A percentile compares a stretch with the other conserved stretches of the same genome.
Evolutionary conservation across 2,113 vertebrate genomes (phyloP).

Genomic region (Hymenochirus boettgeri): DNA sequence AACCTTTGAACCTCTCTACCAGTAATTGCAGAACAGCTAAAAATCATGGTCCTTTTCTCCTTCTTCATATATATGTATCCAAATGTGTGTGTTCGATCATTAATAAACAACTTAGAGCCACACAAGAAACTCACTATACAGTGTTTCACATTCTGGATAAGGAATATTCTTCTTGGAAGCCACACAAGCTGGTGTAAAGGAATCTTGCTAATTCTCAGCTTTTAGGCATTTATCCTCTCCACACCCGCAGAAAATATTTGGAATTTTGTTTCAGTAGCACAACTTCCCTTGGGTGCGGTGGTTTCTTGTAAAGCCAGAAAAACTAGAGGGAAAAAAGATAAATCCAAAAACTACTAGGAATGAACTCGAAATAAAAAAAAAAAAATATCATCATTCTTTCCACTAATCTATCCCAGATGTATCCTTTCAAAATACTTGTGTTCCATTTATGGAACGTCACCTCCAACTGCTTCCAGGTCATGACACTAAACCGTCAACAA

Average conservation of each 20-base stretch:
- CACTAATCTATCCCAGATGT: slow-evolving; percentile 41
- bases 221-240: slow-evolving; percentile 35
- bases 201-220: slow-evolving; percentile 26
- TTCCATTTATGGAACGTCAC: slow-evolving; percentile 41
- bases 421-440: slow-evolving; percentile 35
- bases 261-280: slow-evolving; percentile 42
- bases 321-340: slow-evolving; percentile 17
- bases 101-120: too few relatives aligned
- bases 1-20: too few relatives aligned
- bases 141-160: not conserved
- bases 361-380: slow-evolving; percentile 35
- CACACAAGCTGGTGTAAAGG: slow-evolving; percentile 19
- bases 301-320: slow-evolving; percentile 37
- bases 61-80: too few relatives aligned
- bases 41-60: too few relatives aligned
- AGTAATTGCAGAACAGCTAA: too few relatives aligned
- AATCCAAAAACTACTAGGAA: slow-evolving; percentile 37
- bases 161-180: slow-evolving; percentile 8
- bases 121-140: not conserved
- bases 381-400: slow-evolving; percentile 33
- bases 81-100: too few relatives aligned
- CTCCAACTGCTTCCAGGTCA: slow-evolving; percentile 38
- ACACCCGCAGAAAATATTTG: slow-evolving; percentile 41
- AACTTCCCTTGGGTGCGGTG: slow-evolving; percentile 40
- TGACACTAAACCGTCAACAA: slow-evolving; percentile 33